phyloP scores from a whole-genome alignment of 2,888 invertebrate genomes.

The Eristalis arbustorum region DNA sequence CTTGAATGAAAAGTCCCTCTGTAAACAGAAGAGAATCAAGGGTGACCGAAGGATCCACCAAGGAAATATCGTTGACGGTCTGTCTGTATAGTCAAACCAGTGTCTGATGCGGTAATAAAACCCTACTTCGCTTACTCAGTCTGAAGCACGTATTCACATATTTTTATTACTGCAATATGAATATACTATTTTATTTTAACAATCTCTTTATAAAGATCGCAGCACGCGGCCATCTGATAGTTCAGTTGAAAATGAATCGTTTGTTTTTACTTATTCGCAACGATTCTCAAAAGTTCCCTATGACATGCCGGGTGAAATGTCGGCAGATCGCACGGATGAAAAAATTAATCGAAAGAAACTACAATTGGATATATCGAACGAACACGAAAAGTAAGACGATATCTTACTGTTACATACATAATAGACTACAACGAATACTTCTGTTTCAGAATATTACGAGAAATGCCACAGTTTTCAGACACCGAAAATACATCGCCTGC shows the following conservation, averaged over 20 bases:
- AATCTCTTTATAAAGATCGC: slow-evolving; percentile 74
- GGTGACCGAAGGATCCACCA: no score
- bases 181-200: not conserved
- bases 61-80: no score
- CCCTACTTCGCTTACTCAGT: no score
- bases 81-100: no score
- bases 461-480: slow-evolving; percentile 79
- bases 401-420: not conserved
- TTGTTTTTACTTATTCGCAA: slow-evolving; percentile 82
- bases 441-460: slow-evolving; percentile 74
- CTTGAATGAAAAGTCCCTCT: no score
- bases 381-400: slow-evolving; percentile 79
- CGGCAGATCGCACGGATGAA: slow-evolving; percentile 68
- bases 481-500: slow-evolving; percentile 80
- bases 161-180: not conserved
- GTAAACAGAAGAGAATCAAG: no score
- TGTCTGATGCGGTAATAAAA: no score
- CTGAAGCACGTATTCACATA: no score
- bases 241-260: slow-evolving; percentile 82
- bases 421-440: not conserved
- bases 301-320: slow-evolving; percentile 71
- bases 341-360: slow-evolving; percentile 84
- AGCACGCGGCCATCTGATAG: slow-evolving; percentile 82
- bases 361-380: slow-evolving; percentile 75
- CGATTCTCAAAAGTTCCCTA: slow-evolving; percentile 82